Percentiles rank a stretch among this genome's conserved stretches.
phyloP scores from a whole-genome alignment of 2,797 vertebrate genomes.

The Capromys pilorides region DNA sequence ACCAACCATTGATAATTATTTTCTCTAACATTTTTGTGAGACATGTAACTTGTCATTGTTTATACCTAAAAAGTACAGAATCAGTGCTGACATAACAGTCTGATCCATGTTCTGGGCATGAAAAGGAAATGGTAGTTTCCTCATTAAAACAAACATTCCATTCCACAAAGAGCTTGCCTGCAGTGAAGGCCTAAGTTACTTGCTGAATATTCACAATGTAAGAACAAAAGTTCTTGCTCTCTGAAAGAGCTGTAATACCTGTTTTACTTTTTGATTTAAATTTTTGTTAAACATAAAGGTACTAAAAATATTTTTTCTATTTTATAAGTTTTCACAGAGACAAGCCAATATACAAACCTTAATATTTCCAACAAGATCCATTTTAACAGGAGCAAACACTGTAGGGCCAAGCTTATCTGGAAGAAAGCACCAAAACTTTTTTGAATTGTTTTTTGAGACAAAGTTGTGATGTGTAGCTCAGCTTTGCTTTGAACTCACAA shows the following conservation, averaged over 20 bases:
- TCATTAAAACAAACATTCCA: not conserved
- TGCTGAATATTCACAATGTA: not conserved
- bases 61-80: not conserved
- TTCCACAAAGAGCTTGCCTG: not conserved
- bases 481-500: not conserved
- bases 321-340: constrained; percentile 34
- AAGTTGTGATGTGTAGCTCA: not conserved
- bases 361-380: constrained; percentile 99
- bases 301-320: not conserved
- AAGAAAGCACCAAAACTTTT: constrained; percentile 51
- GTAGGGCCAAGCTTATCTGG: constrained; percentile 94
- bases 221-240: not conserved
- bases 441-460: not conserved
- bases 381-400: constrained; percentile 99
- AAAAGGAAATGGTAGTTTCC: not conserved
- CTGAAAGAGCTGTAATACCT: not conserved
- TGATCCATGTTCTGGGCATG: not conserved
- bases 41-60: not conserved
- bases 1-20: not conserved
- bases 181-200: not conserved
- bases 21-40: not conserved
- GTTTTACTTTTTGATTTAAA: not conserved
- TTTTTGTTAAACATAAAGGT: constrained; percentile 21
- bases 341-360: constrained; percentile 89
- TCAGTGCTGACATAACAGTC: not conserved